Base-by-base conservation (phyloP, 2,888 invertebrate species). In the Acanthosepion pharaonis region DNA sequence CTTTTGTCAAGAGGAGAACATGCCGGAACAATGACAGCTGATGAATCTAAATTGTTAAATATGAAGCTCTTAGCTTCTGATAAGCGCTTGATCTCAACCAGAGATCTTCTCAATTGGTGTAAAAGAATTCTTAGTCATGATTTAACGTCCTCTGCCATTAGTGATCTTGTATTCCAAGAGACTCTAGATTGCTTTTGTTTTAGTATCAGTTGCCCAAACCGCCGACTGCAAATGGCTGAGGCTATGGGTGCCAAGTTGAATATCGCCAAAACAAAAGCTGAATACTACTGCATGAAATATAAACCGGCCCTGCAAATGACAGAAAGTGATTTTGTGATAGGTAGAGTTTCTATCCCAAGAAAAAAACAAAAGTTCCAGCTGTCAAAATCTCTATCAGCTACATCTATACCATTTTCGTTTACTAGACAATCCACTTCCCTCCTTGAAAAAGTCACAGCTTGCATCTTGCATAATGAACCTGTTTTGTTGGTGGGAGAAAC, bases 401-500 rank as follows among this genome's bases (percentile, higher is more conserved):
- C 93, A 93, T 93, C 93, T 53, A 93, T 28, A 53, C 78, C 42
- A 6, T 97, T 97, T 95, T 97, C 97, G 5, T 97, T 96, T 95
- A 97, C 97, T 9, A 96, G 97, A 11, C 97, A 96, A 93, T 95
- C 97, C 2, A 95, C 96, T n/a, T 95, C 95, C 25, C 95, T 97
- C 91, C 95, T 99, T 91, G 99, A 99, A 97, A 98, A 98, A 51
- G 98, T 99, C 94, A 98, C 99, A 48, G 98, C 98, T 95, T 99
- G 99, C 97, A 98, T 99, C 0, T 98, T 98, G 0, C 98, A 98
- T 94, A 98, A 98, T 94, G 99, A 99, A 97, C 99, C 99, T 0
- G 98, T 99, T 2, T 98, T 99, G 11, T 98, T 99, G 15, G 99
- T 99, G 0, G 99, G 99, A 55, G 99, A 99, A 98, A 99, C 99